Conservation (phyloP, 2,113 vertebrate species). For the Hippotragus niger region DNA sequence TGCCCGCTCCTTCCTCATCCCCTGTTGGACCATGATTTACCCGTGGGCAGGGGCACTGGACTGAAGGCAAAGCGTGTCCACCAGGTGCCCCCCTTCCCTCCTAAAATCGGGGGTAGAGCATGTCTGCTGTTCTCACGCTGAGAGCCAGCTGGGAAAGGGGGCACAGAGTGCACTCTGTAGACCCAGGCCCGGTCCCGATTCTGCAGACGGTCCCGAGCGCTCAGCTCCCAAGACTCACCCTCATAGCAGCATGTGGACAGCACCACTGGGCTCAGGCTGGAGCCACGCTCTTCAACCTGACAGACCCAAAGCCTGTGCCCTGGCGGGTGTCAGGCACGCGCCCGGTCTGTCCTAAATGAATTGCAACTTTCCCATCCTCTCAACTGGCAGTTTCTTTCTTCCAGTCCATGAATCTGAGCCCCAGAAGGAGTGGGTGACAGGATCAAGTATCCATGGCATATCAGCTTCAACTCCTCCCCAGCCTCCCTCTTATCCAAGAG, state of each 20-base stretch:
- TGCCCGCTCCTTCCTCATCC: not conserved
- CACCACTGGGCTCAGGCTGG: not conserved
- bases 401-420: not conserved
- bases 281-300: not conserved
- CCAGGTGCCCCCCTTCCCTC: not conserved
- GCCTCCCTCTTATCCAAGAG: not conserved
- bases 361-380: not conserved
- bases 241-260: rapidly evolving
- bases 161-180: rapidly evolving
- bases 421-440: not conserved
- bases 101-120: not conserved
- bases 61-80: not conserved
- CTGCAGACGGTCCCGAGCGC: not conserved
- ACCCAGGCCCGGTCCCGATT: not conserved
- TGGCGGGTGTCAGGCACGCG: rapidly evolving
- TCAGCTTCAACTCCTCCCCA: not conserved
- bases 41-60: not conserved
- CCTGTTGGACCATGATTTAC: not conserved
- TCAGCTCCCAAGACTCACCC: not conserved
- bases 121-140: rapidly evolving
- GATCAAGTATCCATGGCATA: too few relatives aligned
- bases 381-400: not conserved
- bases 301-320: not conserved
- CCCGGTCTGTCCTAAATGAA: not conserved
- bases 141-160: not conserved